Evolutionary conservation across 2,797 vertebrate genomes (phyloP).

Genomic region (Oryzias sinensis): DNA sequence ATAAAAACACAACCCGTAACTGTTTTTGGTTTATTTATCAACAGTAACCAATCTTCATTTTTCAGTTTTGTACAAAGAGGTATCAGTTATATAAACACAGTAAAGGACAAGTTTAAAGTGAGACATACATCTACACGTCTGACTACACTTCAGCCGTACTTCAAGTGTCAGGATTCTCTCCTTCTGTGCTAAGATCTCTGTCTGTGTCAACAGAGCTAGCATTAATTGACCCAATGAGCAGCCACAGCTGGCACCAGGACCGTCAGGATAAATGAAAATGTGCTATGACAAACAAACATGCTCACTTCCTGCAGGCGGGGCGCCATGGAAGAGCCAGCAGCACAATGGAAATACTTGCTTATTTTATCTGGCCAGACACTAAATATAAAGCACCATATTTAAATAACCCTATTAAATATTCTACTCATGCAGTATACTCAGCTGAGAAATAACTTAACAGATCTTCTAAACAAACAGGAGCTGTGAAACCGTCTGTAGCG

Average conservation of each 20-base stretch:
- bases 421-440: conserved; percentile 73
- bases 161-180: conserved; percentile 79
- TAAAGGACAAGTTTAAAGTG: conserved; percentile 58
- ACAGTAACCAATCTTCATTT: conserved; percentile 58
- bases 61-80: conserved; percentile 75
- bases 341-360: conserved; percentile 33
- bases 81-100: conserved; percentile 74
- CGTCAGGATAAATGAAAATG: conserved; percentile 57
- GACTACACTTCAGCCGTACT: conserved; percentile 70
- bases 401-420: conserved; percentile 73
- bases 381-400: conserved; percentile 27
- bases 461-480: conserved; percentile 48
- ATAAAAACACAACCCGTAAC: conserved; percentile 57
- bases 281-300: conserved; percentile 71
- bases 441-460: conserved; percentile 76
- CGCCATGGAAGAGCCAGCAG: conserved; percentile 25
- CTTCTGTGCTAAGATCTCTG: conserved; percentile 45
- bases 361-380: conserved; percentile 42
- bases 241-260: conserved; percentile 40
- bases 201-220: conserved; percentile 47
- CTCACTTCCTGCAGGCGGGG: conserved; percentile 39
- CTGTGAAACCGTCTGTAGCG: background rate
- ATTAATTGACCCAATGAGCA: conserved; percentile 41
- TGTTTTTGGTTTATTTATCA: conserved; percentile 51
- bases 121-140: conserved; percentile 63